Base-by-base conservation (phyloP, 2,113 vertebrate genomes). In the Holacanthus passer region DNA sequence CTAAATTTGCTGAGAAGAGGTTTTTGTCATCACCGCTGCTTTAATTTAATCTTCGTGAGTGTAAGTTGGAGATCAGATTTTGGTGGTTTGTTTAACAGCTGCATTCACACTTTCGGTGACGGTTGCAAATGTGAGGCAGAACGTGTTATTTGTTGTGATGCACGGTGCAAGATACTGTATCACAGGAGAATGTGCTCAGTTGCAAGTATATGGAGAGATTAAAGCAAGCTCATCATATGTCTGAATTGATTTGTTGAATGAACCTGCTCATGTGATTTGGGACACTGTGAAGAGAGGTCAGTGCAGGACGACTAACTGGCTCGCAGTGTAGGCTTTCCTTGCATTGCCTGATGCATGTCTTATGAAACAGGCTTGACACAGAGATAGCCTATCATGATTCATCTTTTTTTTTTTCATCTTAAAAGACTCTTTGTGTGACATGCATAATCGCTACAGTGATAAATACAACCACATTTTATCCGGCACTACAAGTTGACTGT, bases 231-330 rank as follows among this genome's bases (percentile, higher is more conserved):
- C 4, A 60, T 27, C 27, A 9, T 67, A 45, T 24, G 37, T 73
- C 72, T 63, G 4, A 68, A 59, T 43, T 3, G n/a, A 73, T 50
- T 58, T 43, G 20, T 63, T 47, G 48, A 79, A 50, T 31, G 48
- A 55, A 83, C 4, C 48, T 73, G 20, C n/a, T 65, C 3, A 17
- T 66, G 19, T 47, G 13, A 69, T 70, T 22, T 58, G 35, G 63
- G 55, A 32, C 63, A 32, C 19, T 63, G 63, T 67, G 27, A 60
- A 79, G 73, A 47, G 11, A 65, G 73, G 73, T 76, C 73, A 62
- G 0, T 32, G 55, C 29, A 52, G 39, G 47, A 63, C 11, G 3
- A 52, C 55, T 39, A 2, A 31, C 39, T 24, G 39, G 17, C 75
- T 39, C 70, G 59, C 14, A 50, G 29, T 39, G 17, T 29, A 12